Conservation (phyloP, 2,113 vertebrate species). For the Odontesthes bonariensis region DNA sequence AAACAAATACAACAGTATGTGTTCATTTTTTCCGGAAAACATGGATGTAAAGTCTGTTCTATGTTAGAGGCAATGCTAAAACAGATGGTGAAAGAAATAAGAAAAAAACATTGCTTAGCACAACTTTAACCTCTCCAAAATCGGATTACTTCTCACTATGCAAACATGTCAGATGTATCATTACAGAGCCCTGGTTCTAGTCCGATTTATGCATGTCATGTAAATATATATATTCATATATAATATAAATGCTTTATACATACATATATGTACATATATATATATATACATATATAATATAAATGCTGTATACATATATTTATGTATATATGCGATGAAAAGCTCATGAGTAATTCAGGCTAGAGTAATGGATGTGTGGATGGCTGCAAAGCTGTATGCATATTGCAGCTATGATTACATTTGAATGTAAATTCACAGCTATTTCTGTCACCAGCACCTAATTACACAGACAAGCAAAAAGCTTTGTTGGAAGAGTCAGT, state of each 20-base stretch:
- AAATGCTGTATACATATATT: too few species aligned
- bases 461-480: background rate
- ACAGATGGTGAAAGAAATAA: too few species aligned
- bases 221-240: too few species aligned
- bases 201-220: too few species aligned
- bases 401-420: background rate
- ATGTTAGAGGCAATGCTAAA: background rate
- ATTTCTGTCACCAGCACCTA: too few species aligned
- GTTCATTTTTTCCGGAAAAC: too few species aligned
- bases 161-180: background rate
- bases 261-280: too few species aligned
- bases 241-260: too few species aligned
- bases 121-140: background rate
- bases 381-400: background rate
- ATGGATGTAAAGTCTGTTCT: background rate
- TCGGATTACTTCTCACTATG: background rate
- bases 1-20: background rate
- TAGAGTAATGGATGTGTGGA: background rate
- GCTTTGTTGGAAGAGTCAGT: background rate
- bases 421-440: background rate
- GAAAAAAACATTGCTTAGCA: background rate
- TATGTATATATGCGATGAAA: background rate
- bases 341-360: background rate
- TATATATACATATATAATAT: too few species aligned
- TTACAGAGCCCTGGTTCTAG: background rate